Base-by-base conservation (phyloP, 2,888 invertebrate species). In the Sinhomidia bicolor region DNA sequence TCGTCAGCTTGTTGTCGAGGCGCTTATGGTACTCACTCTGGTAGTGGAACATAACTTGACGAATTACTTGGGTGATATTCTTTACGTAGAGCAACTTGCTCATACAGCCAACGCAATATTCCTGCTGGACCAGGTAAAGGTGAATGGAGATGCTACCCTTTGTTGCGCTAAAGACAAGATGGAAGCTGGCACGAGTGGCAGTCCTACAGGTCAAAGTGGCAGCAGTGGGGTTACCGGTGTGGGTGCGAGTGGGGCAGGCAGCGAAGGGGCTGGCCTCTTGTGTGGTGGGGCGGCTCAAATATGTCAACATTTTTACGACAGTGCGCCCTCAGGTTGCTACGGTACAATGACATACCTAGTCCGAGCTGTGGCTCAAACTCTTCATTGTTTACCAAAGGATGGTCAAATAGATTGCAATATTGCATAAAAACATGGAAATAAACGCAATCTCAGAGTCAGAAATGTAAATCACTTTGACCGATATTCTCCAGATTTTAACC, bases 261-360 rank as follows among this genome's bases (percentile, higher is more conserved):
- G 10, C n/a, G 60, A 32, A 12, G 74, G 51, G 23, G 85, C 36
- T 12, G 87, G 79, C 85, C 47, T 90, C 10, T 51, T 91, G 10
- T 99, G 99, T 93, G 97, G 97, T 82, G 99, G 99, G 81, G 98
- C 99, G 36, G 98, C 98, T 0, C 97, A 97, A 92, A 97, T 99
- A 91, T 99, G 99, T 94, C 97, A 98, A 94, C 98, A 99, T 94
- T 97, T 99, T 93, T 99, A 99, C 94, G 99, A 99, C 94, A 98
- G 97, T 93, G 99, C 99, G 26, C 99, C 99, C 1, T 98, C 98
- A 93, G 99, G 99, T 89, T 96, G 97, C 93, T 99, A 96, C 94
- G 99, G 99, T 90, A 99, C 99, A 74, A 99, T 99, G 97, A 98
- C 99, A 0, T 99, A 99, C 93, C 95, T 99, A 93, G 97, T 98